A percentile compares a stretch with the other conserved stretches of the same genome.
phyloP scores from a whole-genome alignment of 2,113 vertebrate genomes.

The Gambusia affinis region DNA sequence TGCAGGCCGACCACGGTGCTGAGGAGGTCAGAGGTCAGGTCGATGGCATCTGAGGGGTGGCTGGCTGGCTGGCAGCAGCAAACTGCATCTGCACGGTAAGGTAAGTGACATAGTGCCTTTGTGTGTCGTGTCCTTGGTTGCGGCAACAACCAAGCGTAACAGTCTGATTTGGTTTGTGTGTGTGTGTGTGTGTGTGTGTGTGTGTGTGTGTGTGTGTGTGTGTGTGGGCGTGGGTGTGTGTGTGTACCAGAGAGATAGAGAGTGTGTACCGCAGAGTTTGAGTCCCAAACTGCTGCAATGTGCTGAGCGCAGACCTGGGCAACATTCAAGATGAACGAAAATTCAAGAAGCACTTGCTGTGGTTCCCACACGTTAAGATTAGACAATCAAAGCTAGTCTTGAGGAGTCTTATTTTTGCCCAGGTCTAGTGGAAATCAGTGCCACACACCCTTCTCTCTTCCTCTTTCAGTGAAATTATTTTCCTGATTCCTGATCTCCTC shows the following conservation, averaged over 20 bases:
- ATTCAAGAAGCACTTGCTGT: conserved; percentile 48
- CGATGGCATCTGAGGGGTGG: conserved; percentile 73
- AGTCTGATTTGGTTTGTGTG: conserved; percentile 73
- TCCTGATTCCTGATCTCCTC: conserved; percentile 41
- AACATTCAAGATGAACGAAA: conserved; percentile 28
- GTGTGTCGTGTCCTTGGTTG: conserved; percentile 67
- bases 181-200: conserved; percentile 51
- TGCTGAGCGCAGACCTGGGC: conserved; percentile 71
- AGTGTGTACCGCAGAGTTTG: conserved; percentile 65
- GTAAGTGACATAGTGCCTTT: conserved; percentile 77
- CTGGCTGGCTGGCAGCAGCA: conserved; percentile 70
- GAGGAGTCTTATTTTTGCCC: conserved; percentile 48
- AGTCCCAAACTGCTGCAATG: conserved; percentile 66
- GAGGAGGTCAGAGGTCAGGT: conserved; percentile 73
- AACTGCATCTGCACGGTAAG: conserved; percentile 75
- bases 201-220: conserved; percentile 54
- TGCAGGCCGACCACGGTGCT: conserved; percentile 72
- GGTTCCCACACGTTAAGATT: conserved; percentile 42
- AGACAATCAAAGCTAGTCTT: conserved; percentile 48
- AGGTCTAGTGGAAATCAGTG: conserved; percentile 59
- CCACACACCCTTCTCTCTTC: conserved; percentile 47
- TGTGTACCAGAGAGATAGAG: conserved; percentile 53
- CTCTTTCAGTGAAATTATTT: background rate
- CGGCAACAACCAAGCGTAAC: conserved; percentile 74
- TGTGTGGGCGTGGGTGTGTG: conserved; percentile 38